Percentiles rank a stretch among this genome's conserved stretches.
phyloP scores from a whole-genome alignment of 1,140 invertebrate genomes.

The Aphaenogaster floridana region DNA sequence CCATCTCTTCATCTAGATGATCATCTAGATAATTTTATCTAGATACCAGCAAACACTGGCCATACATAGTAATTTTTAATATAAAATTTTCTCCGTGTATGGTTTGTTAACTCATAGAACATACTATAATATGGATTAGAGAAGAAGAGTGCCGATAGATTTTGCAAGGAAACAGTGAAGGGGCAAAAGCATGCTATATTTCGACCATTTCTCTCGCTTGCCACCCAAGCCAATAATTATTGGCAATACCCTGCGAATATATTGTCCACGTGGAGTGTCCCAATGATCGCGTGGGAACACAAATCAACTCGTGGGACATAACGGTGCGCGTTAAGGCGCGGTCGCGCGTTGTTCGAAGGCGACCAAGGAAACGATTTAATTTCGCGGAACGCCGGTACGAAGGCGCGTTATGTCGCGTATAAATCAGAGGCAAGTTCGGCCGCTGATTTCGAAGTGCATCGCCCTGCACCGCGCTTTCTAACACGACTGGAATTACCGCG shows the following conservation, averaged over 20 bases:
- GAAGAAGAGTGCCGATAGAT: background rate
- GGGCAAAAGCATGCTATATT: background rate
- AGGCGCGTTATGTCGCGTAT: background rate
- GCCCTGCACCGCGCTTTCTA: slow-evolving; percentile 52
- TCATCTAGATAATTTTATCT: too few relatives aligned
- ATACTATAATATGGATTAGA: background rate
- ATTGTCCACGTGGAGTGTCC: slow-evolving; percentile 15
- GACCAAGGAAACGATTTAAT: slow-evolving; percentile 55
- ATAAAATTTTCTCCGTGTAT: too few relatives aligned
- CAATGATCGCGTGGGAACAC: slow-evolving; percentile 15
- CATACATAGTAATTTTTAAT: too few relatives aligned
- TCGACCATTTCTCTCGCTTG: background rate
- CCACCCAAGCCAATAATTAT: background rate
- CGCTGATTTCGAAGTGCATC: slow-evolving; percentile 12
- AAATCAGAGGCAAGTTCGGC: slow-evolving; percentile 29
- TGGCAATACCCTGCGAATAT: background rate
- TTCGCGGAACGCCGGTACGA: slow-evolving; percentile 11
- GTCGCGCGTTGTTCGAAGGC: slow-evolving; percentile 32
- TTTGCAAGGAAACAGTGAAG: background rate
- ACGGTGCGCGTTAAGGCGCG: slow-evolving; percentile 22
- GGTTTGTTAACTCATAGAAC: background rate
- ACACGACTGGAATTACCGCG: slow-evolving; percentile 19
- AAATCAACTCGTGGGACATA: slow-evolving; percentile 13
- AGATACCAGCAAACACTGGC: too few relatives aligned
- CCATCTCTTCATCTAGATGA: too few relatives aligned